Percentiles rank a stretch among this genome's conserved stretches.
Evolutionary conservation across 2,888 invertebrate genomes (phyloP).

Genomic region (Dorcus hopei): DNA sequence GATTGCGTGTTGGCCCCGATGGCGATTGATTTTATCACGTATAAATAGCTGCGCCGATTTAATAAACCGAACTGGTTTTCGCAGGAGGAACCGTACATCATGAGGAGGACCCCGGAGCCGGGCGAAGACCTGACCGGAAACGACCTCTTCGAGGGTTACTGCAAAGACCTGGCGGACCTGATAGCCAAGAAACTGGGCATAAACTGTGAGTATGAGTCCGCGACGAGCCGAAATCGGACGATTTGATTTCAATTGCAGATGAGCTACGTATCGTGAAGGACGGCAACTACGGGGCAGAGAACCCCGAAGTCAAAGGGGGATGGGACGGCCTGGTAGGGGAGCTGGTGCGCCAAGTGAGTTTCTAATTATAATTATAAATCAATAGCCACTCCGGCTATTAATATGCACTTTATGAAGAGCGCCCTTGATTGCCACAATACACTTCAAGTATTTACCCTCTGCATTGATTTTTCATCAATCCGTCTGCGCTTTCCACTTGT

Average conservation of each 20-base stretch:
- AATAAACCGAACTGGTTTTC: constrained; percentile 19
- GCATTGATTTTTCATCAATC: constrained; percentile 6
- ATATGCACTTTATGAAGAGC: constrained; percentile 20
- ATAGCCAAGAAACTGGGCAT: constrained; percentile 78
- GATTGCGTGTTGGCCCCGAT: no score
- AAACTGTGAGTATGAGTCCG: constrained; percentile 65
- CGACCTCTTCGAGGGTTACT: constrained; percentile 84
- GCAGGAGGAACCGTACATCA: constrained; percentile 85
- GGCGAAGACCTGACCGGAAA: constrained; percentile 67
- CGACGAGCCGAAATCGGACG: background rate
- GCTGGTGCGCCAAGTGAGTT: constrained; percentile 76
- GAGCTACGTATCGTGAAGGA: constrained; percentile 83
- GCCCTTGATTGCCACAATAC: constrained; percentile 12
- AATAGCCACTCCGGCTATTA: constrained; percentile 27
- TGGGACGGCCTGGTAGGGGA: constrained; percentile 91
- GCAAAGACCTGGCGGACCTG: constrained; percentile 84
- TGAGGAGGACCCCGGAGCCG: constrained; percentile 66
- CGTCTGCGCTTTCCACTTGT: no score
- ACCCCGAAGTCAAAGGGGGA: constrained; percentile 68
- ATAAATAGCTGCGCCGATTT: no score
- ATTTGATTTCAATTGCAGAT: constrained; percentile 56
- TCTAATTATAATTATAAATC: constrained; percentile 35
- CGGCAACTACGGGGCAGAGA: constrained; percentile 78
- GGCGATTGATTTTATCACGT: no score
- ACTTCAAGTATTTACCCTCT: constrained; percentile 7